Percentiles rank a stretch among this genome's conserved stretches.
phyloP scores from a whole-genome alignment of 2,797 vertebrate species.

The Philypnodon macrostomus region DNA sequence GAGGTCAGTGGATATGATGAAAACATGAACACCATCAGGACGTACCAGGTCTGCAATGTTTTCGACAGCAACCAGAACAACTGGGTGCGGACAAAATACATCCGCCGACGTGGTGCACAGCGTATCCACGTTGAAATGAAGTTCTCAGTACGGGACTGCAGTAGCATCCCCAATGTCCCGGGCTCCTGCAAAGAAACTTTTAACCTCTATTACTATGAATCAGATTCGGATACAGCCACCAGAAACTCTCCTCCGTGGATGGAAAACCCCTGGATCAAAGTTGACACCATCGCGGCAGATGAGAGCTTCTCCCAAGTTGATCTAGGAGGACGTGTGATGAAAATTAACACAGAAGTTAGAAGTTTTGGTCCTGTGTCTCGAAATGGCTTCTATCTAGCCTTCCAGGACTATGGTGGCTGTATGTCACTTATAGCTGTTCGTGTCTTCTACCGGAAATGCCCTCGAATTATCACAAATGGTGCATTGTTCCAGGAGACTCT shows the following conservation, averaged over 20 bases:
- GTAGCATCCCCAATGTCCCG: conserved; percentile 94
- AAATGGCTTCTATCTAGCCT: conserved; percentile 95
- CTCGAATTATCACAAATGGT: conserved; percentile 89
- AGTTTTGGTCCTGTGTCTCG: conserved; percentile 95
- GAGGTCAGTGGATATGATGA: conserved; percentile 98
- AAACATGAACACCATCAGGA: conserved; percentile 99
- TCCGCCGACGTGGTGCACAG: conserved; percentile 89
- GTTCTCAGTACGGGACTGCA: conserved; percentile 96
- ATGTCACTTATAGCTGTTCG: conserved; percentile 96
- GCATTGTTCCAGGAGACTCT: conserved; percentile 93
- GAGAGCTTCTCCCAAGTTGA: conserved; percentile 99
- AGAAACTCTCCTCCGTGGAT: conserved; percentile 93
- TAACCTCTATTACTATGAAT: conserved; percentile 96
- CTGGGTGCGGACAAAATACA: conserved; percentile 97
- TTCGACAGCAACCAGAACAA: conserved; percentile 98
- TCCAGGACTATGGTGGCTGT: conserved; percentile 97
- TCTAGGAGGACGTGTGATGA: conserved; percentile 94
- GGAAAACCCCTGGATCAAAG: conserved; percentile 98
- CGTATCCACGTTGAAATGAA: conserved; percentile 99
- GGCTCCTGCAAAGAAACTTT: conserved; percentile 99
- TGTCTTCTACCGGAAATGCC: conserved; percentile 96
- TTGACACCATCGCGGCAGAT: conserved; percentile 95
- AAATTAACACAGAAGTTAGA: conserved; percentile 96
- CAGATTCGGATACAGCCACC: conserved; percentile 87
- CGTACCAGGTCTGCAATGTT: conserved; percentile 98